Conservation (phyloP, 2,888 invertebrate genomes). For the Schrankia costaestrigalis region DNA sequence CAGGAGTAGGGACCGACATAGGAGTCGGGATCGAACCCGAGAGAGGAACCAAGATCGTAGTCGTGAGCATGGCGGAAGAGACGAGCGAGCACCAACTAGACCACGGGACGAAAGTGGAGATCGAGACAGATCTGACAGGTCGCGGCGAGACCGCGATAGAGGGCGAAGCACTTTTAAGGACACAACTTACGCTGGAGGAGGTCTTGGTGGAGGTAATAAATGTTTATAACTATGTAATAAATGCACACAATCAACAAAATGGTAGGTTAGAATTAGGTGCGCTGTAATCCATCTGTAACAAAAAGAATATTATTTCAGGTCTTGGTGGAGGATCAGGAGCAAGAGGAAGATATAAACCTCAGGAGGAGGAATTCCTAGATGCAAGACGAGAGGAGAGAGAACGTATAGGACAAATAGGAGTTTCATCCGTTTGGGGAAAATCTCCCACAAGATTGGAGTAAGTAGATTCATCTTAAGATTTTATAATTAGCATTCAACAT, state of each 20-base stretch:
- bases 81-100: constrained; percentile 18
- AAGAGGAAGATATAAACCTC: constrained; percentile 59
- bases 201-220: constrained; percentile 52
- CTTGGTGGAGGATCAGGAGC: constrained; percentile 38
- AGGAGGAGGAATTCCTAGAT: constrained; percentile 85
- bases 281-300: too few species aligned
- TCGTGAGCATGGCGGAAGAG: constrained; percentile 21
- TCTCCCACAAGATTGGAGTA: constrained; percentile 86
- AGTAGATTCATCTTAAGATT: constrained; percentile 41
- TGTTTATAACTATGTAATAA: too few species aligned
- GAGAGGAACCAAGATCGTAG: constrained; percentile 13
- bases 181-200: constrained; percentile 40
- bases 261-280: too few species aligned
- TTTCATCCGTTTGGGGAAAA: constrained; percentile 86
- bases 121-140: constrained; percentile 5
- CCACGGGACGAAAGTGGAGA: constrained; percentile 24
- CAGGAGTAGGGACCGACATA: constrained; percentile 18
- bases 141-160: constrained; percentile 38
- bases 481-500: background rate
- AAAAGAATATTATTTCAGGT: too few species aligned
- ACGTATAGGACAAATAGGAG: constrained; percentile 85
- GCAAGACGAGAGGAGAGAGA: constrained; percentile 87
- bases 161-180: constrained; percentile 43
- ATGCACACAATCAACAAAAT: too few species aligned
- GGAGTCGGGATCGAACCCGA: constrained; percentile 8